Conservation (phyloP, 2,888 invertebrate genomes). For the Hirtodrosophila confusa region DNA sequence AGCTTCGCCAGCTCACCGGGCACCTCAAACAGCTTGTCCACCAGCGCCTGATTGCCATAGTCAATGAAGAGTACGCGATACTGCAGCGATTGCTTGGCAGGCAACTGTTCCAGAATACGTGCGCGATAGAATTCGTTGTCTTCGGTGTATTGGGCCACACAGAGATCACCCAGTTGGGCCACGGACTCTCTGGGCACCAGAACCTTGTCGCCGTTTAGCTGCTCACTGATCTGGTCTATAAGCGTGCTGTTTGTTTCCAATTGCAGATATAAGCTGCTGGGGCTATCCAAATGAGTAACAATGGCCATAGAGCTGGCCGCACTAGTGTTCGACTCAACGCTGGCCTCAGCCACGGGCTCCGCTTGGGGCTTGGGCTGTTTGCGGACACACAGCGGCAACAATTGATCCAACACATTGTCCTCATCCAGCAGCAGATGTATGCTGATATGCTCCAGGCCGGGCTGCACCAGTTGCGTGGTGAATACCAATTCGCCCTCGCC, state of each 20-base stretch:
- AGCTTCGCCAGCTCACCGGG: conserved; percentile 86
- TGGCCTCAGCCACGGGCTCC: conserved; percentile 32
- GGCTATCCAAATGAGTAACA: conserved; percentile 89
- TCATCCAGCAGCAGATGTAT: conserved; percentile 87
- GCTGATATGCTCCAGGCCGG: conserved; percentile 87
- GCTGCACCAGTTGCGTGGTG: conserved; percentile 88
- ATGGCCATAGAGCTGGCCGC: conserved; percentile 84
- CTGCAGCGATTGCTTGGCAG: conserved; percentile 84
- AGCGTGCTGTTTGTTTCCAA: conserved; percentile 84
- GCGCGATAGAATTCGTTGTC: conserved; percentile 96
- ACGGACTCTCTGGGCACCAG: conserved; percentile 73
- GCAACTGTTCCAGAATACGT: conserved; percentile 88
- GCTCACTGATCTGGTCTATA: conserved; percentile 43
- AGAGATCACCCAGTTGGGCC: conserved; percentile 85
- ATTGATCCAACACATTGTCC: conserved; percentile 87
- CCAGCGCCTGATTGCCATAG: conserved; percentile 87
- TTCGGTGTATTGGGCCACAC: conserved; percentile 90
- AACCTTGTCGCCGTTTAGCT: conserved; percentile 56
- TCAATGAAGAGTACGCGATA: conserved; percentile 90
- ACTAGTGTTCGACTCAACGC: conserved; percentile 36
- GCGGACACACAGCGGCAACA: conserved; percentile 86
- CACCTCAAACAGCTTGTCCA: conserved; percentile 86
- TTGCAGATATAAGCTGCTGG: conserved; percentile 91
- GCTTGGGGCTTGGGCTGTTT: conserved; percentile 30
- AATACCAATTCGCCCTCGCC: conserved; percentile 90